A percentile compares a stretch with the other conserved stretches of the same genome.
These are phyloP conservation scores for Drosophila greeni DNA, from an alignment of 2,888 invertebrate genomes.

Conservation along the genomic window DNA sequence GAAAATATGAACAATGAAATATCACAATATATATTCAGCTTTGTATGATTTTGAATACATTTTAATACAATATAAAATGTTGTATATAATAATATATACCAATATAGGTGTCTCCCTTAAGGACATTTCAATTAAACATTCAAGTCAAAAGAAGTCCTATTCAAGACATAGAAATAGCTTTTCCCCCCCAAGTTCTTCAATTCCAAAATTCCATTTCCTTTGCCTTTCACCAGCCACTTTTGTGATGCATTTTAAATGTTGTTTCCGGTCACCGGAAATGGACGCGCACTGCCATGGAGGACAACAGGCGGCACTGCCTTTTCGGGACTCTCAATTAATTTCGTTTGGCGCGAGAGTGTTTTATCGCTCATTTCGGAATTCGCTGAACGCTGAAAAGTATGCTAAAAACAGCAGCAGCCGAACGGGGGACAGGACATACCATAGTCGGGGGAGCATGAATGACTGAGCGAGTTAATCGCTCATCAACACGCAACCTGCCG, in stretches of 20 bases:
- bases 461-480: conserved; percentile 37
- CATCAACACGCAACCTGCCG: conserved; percentile 39
- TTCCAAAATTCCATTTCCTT: neutral
- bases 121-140: no score
- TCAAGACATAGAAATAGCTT: neutral
- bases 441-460: conserved; percentile 35
- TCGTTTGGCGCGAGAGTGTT: conserved; percentile 1
- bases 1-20: neutral
- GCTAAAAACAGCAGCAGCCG: conserved; percentile 7
- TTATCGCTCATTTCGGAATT: conserved; percentile 10
- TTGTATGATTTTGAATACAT: no score
- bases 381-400: conserved; percentile 19
- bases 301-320: neutral
- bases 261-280: conserved; percentile 19
- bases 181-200: neutral
- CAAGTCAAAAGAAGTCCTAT: neutral
- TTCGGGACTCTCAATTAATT: conserved; percentile 27
- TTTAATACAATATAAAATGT: no score
- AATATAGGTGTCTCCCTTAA: no score
- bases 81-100: no score
- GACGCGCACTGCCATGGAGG: neutral
- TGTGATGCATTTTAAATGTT: conserved; percentile 22
- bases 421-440: neutral
- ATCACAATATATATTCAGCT: neutral
- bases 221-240: neutral